Conservation (phyloP, 2,113 vertebrate genomes). For the Macrotis lagotis region DNA sequence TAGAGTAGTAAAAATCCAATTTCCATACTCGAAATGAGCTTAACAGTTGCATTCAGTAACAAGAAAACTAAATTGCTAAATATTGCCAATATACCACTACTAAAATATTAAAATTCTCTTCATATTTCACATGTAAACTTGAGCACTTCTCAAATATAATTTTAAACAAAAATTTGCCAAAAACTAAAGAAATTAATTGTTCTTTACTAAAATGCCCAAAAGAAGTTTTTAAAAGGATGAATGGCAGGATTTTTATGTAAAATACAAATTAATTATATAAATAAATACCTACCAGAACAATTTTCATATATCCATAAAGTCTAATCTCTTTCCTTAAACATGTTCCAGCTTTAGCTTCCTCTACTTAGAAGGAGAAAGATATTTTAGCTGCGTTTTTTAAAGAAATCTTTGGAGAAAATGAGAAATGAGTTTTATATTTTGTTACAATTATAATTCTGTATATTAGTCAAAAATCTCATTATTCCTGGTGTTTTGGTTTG, state of each 20-base stretch:
- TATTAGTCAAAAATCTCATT: neutral
- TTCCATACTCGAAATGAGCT: neutral
- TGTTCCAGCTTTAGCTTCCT: neutral
- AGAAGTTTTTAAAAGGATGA: conserved; percentile 45
- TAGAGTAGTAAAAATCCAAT: conserved; percentile 41
- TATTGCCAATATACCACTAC: conserved; percentile 6
- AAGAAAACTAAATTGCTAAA: conserved; percentile 13
- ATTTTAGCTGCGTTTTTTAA: neutral
- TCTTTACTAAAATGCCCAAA: conserved; percentile 49
- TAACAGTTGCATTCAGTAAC: conserved; percentile 12
- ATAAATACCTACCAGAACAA: neutral
- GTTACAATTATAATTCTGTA: neutral
- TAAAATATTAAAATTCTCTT: conserved; percentile 43
- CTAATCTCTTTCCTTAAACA: neutral
- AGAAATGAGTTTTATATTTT: neutral
- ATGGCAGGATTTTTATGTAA: neutral
- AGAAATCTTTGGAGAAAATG: neutral
- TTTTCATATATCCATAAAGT: conserved; percentile 30
- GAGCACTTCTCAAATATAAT: conserved; percentile 26
- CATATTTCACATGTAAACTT: conserved; percentile 18
- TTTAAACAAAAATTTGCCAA: conserved; percentile 47
- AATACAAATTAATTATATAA: neutral
- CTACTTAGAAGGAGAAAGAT: neutral
- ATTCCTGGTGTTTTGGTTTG: neutral
- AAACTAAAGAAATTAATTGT: conserved; percentile 13